Conservation (phyloP, 2,113 vertebrate genomes). For the Trogon melanurus region DNA sequence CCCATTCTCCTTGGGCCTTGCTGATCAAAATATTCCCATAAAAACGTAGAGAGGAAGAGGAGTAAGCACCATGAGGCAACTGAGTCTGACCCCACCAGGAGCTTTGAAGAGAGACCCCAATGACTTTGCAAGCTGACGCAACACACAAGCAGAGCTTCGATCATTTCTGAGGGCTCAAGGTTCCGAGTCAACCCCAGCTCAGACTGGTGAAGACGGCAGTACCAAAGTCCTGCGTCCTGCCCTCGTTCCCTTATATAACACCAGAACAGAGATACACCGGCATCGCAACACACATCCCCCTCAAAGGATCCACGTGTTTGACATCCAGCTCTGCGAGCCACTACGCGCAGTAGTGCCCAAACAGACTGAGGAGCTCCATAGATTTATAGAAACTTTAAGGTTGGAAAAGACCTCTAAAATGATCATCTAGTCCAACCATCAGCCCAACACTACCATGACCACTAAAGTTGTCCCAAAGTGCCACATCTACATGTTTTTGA, state of each 20-base stretch:
- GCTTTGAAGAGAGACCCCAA: not conserved
- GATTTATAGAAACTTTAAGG: no score
- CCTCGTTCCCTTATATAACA: not conserved
- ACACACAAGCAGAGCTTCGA: not conserved
- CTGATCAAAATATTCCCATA: not conserved
- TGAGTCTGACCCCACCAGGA: not conserved
- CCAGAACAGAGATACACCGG: not conserved
- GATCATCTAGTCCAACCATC: no score
- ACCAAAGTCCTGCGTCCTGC: not conserved
- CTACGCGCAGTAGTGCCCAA: no score
- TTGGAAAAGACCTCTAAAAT: no score
- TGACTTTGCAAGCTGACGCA: not conserved
- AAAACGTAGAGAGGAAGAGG: not conserved
- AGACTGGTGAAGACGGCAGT: not conserved
- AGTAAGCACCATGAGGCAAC: not conserved
- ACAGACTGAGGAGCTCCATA: no score
- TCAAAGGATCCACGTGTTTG: not conserved
- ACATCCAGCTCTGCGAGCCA: no score
- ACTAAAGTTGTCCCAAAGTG: no score
- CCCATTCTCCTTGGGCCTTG: not conserved
- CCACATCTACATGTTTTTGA: no score
- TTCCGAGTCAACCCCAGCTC: not conserved
- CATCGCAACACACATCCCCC: not conserved
- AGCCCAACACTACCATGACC: no score
- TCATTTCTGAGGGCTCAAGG: not conserved